Conservation (phyloP, 2,113 vertebrate species). For the Gallinago media region DNA sequence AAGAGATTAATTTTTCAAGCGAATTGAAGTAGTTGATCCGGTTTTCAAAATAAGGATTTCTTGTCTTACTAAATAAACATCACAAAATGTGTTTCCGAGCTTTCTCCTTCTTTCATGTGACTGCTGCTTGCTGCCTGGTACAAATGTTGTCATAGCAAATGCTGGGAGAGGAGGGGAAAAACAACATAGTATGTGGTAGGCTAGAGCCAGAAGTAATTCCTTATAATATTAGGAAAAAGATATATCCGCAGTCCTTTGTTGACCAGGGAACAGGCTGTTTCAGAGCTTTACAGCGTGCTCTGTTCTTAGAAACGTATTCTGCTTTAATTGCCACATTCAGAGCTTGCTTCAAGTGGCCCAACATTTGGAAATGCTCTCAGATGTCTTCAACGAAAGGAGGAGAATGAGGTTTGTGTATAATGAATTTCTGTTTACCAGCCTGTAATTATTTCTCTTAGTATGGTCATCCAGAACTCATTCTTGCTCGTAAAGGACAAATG, state of each 20-base stretch:
- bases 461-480: not conserved
- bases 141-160: not conserved
- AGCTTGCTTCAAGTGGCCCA: not conserved
- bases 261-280: not conserved
- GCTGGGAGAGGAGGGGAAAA: not conserved
- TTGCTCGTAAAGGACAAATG: not conserved
- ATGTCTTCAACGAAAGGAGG: not conserved
- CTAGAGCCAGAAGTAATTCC: not conserved
- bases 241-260: not conserved
- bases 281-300: not conserved
- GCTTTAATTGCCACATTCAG: not conserved
- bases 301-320: not conserved
- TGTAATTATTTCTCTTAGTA: not conserved
- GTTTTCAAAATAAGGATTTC: not conserved
- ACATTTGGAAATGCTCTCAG: not conserved
- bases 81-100: not conserved
- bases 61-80: not conserved
- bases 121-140: not conserved
- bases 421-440: not conserved
- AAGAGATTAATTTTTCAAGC: not conserved
- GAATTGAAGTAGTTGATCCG: not conserved
- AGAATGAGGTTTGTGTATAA: not conserved
- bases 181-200: not conserved
- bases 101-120: not conserved
- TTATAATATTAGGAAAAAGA: not conserved